phyloP scores from a whole-genome alignment of 2,888 invertebrate genomes.

The Hyles lineata region DNA sequence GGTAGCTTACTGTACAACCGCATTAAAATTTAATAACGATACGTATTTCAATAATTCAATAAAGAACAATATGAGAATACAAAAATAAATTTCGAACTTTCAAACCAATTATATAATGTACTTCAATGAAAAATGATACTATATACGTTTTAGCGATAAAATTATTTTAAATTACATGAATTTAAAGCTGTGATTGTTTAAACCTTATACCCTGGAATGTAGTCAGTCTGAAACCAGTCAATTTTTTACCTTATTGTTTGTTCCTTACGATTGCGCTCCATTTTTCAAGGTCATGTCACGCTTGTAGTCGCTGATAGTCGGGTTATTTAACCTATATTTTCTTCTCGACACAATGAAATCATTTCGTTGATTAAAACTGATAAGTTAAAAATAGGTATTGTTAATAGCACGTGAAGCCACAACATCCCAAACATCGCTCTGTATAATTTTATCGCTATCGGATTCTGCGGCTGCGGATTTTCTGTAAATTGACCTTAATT shows the following conservation, averaged over 20 bases:
- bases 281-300: too few species aligned
- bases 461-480: background rate
- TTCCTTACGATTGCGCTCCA: too few species aligned
- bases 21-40: conserved; percentile 2
- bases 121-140: background rate
- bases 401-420: background rate
- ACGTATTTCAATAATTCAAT: background rate
- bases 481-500: background rate
- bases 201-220: too few species aligned
- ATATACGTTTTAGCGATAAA: background rate
- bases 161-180: too few species aligned
- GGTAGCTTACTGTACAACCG: background rate
- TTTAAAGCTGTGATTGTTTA: too few species aligned
- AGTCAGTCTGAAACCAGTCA: too few species aligned
- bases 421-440: background rate
- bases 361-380: background rate
- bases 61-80: background rate
- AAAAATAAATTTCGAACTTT: background rate
- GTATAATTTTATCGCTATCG: background rate
- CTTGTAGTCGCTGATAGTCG: too few species aligned
- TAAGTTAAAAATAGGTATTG: conserved; percentile 9
- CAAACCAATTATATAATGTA: background rate
- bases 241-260: too few species aligned
- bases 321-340: too few species aligned
- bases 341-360: too few species aligned